phyloP scores from a whole-genome alignment of 2,797 vertebrate species.

The Morelia viridis region DNA sequence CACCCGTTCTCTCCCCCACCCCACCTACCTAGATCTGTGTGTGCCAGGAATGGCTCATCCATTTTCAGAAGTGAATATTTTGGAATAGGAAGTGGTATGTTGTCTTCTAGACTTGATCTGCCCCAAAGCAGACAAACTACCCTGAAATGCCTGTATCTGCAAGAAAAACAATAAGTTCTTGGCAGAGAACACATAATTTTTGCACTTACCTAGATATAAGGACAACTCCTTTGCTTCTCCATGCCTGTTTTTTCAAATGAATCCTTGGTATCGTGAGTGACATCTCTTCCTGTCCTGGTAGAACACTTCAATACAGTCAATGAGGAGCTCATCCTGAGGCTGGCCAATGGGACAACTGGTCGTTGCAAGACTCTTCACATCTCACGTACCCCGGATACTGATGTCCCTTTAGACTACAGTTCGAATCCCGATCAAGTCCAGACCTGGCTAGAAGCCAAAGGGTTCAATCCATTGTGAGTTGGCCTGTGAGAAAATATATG shows the following conservation, averaged over 20 bases:
- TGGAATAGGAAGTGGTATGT: neutral
- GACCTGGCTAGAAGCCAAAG: constrained; percentile 84
- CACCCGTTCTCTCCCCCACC: neutral
- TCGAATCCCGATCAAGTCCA: constrained; percentile 76
- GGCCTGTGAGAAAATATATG: neutral
- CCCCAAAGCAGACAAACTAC: neutral
- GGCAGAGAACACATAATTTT: neutral
- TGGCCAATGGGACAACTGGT: constrained; percentile 77
- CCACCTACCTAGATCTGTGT: neutral
- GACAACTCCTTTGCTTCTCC: neutral
- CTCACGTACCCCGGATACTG: constrained; percentile 74
- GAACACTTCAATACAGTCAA: constrained; percentile 73
- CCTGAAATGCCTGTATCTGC: neutral
- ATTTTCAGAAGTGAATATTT: neutral
- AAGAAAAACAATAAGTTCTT: neutral
- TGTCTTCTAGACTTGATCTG: neutral
- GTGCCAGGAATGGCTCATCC: neutral
- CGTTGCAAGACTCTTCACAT: constrained; percentile 75
- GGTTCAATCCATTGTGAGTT: constrained; percentile 85
- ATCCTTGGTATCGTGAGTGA: neutral
- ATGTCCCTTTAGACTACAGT: constrained; percentile 71
- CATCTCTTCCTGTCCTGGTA: constrained; percentile 9
- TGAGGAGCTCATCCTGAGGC: constrained; percentile 83
- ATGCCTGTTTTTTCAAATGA: neutral
- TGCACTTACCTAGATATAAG: neutral